Conservation (phyloP, 2,888 invertebrate genomes). For the Leistus spinibarbis region DNA sequence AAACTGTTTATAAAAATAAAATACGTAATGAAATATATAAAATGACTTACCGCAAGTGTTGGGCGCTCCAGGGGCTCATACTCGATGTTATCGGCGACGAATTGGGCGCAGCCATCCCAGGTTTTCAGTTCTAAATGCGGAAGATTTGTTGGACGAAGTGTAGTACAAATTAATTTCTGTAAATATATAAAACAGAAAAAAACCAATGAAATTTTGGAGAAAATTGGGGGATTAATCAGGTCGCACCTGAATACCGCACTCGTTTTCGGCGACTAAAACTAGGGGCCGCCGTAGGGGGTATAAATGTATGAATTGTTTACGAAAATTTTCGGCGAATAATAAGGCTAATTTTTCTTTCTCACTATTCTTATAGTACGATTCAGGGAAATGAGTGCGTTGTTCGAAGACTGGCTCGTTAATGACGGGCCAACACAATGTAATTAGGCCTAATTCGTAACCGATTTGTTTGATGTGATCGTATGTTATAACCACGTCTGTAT, state of each 20-base stretch:
- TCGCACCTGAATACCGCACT: constrained; percentile 80
- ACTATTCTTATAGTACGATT: constrained; percentile 68
- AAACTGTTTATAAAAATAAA: too few relatives aligned
- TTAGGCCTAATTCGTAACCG: constrained; percentile 65
- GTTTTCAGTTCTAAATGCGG: constrained; percentile 71
- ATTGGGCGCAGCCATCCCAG: constrained; percentile 74
- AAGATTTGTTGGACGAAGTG: constrained; percentile 78
- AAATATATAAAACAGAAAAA: constrained; percentile 48
- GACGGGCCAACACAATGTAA: constrained; percentile 70
- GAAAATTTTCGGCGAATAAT: constrained; percentile 79
- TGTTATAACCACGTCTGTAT: constrained; percentile 50
- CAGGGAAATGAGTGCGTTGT: constrained; percentile 65
- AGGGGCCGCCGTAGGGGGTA: constrained; percentile 69
- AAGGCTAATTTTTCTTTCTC: constrained; percentile 74
- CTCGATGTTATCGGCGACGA: constrained; percentile 78
- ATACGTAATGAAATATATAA: not conserved
- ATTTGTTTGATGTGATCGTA: constrained; percentile 64
- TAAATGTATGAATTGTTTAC: constrained; percentile 68
- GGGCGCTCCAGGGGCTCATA: constrained; percentile 74
- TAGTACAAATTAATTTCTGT: constrained; percentile 89
- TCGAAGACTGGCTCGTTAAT: constrained; percentile 63
- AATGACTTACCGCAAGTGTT: constrained; percentile 69
- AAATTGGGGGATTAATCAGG: too few relatives aligned
- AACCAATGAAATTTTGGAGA: not conserved
- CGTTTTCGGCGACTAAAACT: constrained; percentile 74